Base-by-base conservation (phyloP, 2,113 vertebrate species). In the Cyanistes caeruleus region DNA sequence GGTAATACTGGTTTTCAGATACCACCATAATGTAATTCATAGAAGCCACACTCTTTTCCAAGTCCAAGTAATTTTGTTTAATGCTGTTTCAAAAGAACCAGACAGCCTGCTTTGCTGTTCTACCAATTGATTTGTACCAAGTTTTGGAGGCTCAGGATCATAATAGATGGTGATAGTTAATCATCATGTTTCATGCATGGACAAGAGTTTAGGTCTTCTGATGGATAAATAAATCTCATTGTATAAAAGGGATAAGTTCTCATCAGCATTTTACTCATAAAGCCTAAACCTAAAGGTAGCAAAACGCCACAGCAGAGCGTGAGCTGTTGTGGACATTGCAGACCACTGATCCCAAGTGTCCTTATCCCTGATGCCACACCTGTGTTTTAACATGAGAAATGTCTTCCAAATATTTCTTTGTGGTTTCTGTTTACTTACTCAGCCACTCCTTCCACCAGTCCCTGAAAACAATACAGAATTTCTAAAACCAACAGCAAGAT, bases 231-330 rank as follows among this genome's bases (percentile, higher is more conserved):
- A 31, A 5, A 11, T 43, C 43, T 43, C 10, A 16, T 43, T 39
- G 15, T 15, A 43, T 43, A 43, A 16, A 43, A 43, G 43, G 39
- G 39, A 0, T n/a, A 51, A 68, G 63, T 60, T 90, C 15, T 13
- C 48, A 35, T 65, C 14, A 76, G 15, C 7, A 10, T 46, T 86
- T 80, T 55, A 58, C 13, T 86, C 2, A 1, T 43, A 8, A 55
- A 33, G 6, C 18, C 16, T 73, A 10, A 90, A 48, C 10, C 7
- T 35, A 5, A 72, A 59, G 27, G 31, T 20, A 27, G 30, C 30
- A 75, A 39, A 64, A 51, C 15, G 30, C 33, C n/a, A 7, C 2
- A 10, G 23, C n/a, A 48, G 22, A 62, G 27, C 0, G 0, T 49
- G 65, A 69, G 28, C 21, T 67, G 62, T 21, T 14, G 33, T 55